Conservation (phyloP, 1,140 invertebrate species). For the Microvelia longipes region DNA sequence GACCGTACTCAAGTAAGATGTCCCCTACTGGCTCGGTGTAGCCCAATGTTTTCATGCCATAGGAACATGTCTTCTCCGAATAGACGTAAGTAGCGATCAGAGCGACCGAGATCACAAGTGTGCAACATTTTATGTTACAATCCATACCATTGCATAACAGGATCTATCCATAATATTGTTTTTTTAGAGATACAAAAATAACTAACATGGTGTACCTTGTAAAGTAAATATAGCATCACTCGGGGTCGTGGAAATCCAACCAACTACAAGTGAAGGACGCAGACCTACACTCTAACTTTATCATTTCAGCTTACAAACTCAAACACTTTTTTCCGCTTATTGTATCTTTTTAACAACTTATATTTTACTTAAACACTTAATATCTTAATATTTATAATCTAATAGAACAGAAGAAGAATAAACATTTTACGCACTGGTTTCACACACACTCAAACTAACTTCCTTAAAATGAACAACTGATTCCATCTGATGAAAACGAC, state of each 20-base stretch:
- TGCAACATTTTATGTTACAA: not conserved
- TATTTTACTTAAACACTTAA: not conserved
- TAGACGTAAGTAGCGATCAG: not conserved
- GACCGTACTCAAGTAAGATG: conserved; percentile 33
- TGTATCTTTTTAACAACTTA: not conserved
- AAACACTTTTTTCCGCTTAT: no score
- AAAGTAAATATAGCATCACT: not conserved
- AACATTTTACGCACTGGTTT: not conserved
- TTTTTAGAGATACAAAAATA: not conserved
- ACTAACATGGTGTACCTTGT: not conserved
- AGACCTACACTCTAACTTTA: not conserved
- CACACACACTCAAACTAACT: not conserved
- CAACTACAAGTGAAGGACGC: not conserved
- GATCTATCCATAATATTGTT: not conserved
- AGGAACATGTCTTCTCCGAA: not conserved
- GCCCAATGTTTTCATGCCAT: not conserved
- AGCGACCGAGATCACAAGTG: not conserved
- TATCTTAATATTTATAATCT: not conserved
- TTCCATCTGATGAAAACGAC: not conserved
- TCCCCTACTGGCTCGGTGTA: conserved; percentile 35
- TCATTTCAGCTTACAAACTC: not conserved
- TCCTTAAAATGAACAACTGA: not conserved
- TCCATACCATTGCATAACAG: not conserved
- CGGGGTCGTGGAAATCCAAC: not conserved
- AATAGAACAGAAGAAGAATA: not conserved